These are phyloP conservation scores for Hippocampus mohnikei DNA, from an alignment of 2,113 vertebrate genomes.

Conservation along the genomic window DNA sequence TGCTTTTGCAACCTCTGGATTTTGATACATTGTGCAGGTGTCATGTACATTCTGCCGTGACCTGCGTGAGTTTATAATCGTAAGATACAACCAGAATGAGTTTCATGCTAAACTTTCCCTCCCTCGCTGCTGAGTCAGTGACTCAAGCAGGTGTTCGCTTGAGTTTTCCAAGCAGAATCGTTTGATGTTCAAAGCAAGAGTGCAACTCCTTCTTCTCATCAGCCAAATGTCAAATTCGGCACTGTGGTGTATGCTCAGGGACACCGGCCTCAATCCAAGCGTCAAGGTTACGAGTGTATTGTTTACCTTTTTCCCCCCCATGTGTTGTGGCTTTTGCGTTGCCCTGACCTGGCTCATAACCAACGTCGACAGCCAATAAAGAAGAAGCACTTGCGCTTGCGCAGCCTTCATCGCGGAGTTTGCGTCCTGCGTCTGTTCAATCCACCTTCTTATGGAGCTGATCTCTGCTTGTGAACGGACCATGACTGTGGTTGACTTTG, in stretches of 20 bases:
- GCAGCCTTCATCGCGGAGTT: conserved; percentile 11
- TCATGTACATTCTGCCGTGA: background rate
- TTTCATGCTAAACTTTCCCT: background rate
- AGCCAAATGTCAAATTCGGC: conserved; percentile 42
- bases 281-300: conserved; percentile 77
- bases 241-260: conserved; percentile 66
- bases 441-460: conserved; percentile 44
- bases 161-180: background rate
- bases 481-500: conserved; percentile 50
- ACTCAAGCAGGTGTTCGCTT: background rate
- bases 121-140: background rate
- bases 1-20: too few relatives aligned
- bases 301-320: conserved; percentile 57
- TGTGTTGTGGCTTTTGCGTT: conserved; percentile 77
- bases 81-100: background rate
- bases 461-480: conserved; percentile 38
- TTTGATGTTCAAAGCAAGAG: conserved; percentile 49
- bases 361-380: conserved; percentile 61
- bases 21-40: background rate
- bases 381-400: background rate
- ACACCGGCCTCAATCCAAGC: conserved; percentile 51
- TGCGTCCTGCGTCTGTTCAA: background rate
- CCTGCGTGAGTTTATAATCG: background rate
- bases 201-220: conserved; percentile 20
- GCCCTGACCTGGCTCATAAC: conserved; percentile 67